Percentiles rank a stretch among this genome's conserved stretches.
Conservation (phyloP, 2,797 vertebrate genomes). For the Sphaeramia orbicularis region DNA sequence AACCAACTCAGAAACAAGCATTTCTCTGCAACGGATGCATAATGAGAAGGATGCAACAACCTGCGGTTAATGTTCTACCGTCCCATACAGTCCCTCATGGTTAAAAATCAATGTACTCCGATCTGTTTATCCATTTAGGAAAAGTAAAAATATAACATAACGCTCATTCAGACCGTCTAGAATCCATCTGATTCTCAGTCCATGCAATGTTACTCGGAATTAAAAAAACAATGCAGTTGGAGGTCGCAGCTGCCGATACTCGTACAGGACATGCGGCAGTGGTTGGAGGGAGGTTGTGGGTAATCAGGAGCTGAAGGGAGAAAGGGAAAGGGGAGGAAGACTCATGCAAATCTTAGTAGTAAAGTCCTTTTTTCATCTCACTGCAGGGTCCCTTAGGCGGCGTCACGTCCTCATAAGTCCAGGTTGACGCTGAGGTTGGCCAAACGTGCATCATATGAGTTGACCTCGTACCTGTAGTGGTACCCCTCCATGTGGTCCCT, state of each 20-base stretch:
- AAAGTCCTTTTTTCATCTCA: conserved; percentile 50
- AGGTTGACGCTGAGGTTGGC: conserved; percentile 97
- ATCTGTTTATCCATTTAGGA: conserved; percentile 46
- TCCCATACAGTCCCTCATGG: too few relatives aligned
- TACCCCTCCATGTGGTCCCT: conserved; percentile 99
- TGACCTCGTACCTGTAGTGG: conserved; percentile 98
- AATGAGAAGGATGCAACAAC: conserved; percentile 54
- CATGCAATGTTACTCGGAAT: conserved; percentile 78
- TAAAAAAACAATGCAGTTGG: conserved; percentile 62
- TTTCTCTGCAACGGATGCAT: conserved; percentile 62
- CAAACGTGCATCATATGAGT: conserved; percentile 90
- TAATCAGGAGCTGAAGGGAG: conserved; percentile 29
- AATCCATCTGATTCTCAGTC: conserved; percentile 64
- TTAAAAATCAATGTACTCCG: conserved; percentile 50
- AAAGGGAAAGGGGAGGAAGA: conserved; percentile 72
- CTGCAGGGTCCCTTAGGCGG: conserved; percentile 40
- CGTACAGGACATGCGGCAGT: conserved; percentile 70
- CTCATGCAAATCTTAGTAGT: conserved; percentile 89
- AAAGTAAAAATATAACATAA: conserved; percentile 60
- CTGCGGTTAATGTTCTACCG: conserved; percentile 22
- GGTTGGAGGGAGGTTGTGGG: conserved; percentile 44
- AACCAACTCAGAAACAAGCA: conserved; percentile 60
- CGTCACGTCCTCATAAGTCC: conserved; percentile 84
- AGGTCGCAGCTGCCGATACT: conserved; percentile 68
- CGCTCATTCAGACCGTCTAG: conserved; percentile 30